phyloP scores from a whole-genome alignment of 1,140 invertebrate species.

The Tetraneura akinire region DNA sequence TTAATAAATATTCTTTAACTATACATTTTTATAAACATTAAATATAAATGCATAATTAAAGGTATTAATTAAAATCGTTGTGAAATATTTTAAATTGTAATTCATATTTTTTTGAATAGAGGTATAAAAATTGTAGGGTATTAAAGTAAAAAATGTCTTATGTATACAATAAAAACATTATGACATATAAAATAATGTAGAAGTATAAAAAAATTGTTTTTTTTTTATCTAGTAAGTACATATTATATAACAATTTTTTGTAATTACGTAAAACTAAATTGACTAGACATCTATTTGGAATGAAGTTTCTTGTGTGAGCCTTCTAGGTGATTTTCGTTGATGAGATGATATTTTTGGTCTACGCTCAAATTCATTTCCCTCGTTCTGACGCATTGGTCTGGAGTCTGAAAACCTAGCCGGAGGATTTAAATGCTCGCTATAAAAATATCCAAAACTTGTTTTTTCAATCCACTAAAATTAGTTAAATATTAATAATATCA shows the following conservation, averaged over 20 bases:
- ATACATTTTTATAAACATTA: neutral
- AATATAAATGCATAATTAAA: neutral
- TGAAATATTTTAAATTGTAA: neutral
- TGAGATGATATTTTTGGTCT: slow-evolving; percentile 54
- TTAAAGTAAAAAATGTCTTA: slow-evolving; percentile 32
- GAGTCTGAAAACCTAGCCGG: slow-evolving; percentile 64
- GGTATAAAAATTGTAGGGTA: slow-evolving; percentile 3
- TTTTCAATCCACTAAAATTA: neutral
- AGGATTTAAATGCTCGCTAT: slow-evolving; percentile 65
- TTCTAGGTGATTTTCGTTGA: slow-evolving; percentile 54
- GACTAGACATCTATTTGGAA: slow-evolving; percentile 59
- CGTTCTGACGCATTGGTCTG: slow-evolving; percentile 61
- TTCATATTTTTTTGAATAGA: neutral
- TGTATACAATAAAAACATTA: slow-evolving; percentile 11
- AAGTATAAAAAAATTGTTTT: slow-evolving; percentile 18
- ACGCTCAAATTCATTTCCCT: slow-evolving; percentile 54
- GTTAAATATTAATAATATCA: neutral
- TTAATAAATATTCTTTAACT: neutral
- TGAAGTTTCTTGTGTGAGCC: slow-evolving; percentile 56
- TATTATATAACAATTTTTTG: slow-evolving; percentile 1
- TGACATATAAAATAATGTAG: slow-evolving; percentile 9
- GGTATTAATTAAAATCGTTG: neutral
- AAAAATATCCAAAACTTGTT: neutral
- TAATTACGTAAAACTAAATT: neutral
- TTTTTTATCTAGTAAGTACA: neutral